A percentile compares a stretch with the other conserved stretches of the same genome.
These are phyloP conservation scores for Ataeniobius toweri DNA, from an alignment of 2,797 vertebrate genomes.

Conservation along the genomic window DNA sequence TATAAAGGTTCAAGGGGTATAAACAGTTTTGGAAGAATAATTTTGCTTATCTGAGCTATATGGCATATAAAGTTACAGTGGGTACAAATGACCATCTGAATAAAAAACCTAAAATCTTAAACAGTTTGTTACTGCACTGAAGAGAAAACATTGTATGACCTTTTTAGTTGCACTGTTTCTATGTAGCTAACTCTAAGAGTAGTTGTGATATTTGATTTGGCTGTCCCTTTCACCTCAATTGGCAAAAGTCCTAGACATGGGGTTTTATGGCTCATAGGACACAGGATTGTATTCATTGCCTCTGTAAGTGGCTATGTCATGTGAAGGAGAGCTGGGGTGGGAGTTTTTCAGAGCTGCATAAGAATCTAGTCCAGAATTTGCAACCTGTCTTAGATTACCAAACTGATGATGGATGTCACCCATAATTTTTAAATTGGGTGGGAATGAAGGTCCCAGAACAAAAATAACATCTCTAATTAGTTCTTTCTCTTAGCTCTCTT, in stretches of 20 bases:
- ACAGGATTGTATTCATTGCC: constrained; percentile 55
- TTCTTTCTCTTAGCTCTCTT: constrained; percentile 50
- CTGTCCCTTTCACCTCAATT: constrained; percentile 46
- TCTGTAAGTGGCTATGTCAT: constrained; percentile 43
- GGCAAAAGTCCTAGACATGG: constrained; percentile 48
- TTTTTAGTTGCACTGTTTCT: constrained; percentile 44
- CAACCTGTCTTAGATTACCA: constrained; percentile 21
- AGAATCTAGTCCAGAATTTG: background rate
- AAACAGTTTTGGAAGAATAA: background rate
- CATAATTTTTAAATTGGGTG: constrained; percentile 44
- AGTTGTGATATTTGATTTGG: constrained; percentile 61
- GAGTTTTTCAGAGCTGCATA: constrained; percentile 46
- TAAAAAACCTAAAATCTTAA: constrained; percentile 30
- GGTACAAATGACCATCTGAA: constrained; percentile 27
- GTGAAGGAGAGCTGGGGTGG: constrained; percentile 43
- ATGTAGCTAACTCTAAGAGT: constrained; percentile 35
- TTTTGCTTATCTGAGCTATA: constrained; percentile 4
- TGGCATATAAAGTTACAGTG: constrained; percentile 1
- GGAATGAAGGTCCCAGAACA: constrained; percentile 27
- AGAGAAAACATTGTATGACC: constrained; percentile 30
- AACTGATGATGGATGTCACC: constrained; percentile 53
- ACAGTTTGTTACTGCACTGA: constrained; percentile 33
- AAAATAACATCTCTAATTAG: constrained; percentile 52
- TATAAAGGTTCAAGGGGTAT: background rate
- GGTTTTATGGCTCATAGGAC: constrained; percentile 62